phyloP scores from a whole-genome alignment of 1,140 invertebrate genomes.

The Drosophila leontia region DNA sequence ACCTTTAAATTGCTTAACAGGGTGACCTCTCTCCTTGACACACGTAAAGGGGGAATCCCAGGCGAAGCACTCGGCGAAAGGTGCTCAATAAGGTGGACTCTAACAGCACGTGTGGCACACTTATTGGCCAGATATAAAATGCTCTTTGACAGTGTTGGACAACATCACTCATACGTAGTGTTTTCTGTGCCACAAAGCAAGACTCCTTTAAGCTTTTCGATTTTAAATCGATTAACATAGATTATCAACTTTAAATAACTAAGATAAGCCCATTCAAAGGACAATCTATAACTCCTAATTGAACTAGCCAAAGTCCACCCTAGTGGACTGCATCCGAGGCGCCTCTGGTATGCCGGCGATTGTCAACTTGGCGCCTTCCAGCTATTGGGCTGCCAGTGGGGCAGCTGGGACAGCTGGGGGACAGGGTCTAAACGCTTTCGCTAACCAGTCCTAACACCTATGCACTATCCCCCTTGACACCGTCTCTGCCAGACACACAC shows the following conservation, averaged over 20 bases:
- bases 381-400: slow-evolving; percentile 21
- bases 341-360: slow-evolving; percentile 48
- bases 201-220: neutral
- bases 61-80: neutral
- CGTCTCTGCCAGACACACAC: slow-evolving; percentile 13
- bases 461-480: slow-evolving; percentile 22
- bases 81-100: slow-evolving; percentile 6
- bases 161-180: neutral
- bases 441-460: slow-evolving; percentile 42
- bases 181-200: neutral
- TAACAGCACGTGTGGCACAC: neutral
- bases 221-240: neutral
- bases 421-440: slow-evolving; percentile 53
- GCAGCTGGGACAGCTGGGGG: neutral
- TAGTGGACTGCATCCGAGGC: slow-evolving; percentile 17
- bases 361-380: slow-evolving; percentile 68
- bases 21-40: slow-evolving; percentile 28
- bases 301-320: slow-evolving; percentile 9
- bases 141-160: neutral
- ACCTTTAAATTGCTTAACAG: slow-evolving; percentile 73
- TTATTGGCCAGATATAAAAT: neutral
- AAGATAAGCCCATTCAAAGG: neutral
- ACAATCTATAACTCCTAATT: neutral
- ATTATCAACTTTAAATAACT: neutral
- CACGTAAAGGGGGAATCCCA: neutral